Conservation (phyloP, 2,113 vertebrate species). For the Salvelinus sp. region DNA sequence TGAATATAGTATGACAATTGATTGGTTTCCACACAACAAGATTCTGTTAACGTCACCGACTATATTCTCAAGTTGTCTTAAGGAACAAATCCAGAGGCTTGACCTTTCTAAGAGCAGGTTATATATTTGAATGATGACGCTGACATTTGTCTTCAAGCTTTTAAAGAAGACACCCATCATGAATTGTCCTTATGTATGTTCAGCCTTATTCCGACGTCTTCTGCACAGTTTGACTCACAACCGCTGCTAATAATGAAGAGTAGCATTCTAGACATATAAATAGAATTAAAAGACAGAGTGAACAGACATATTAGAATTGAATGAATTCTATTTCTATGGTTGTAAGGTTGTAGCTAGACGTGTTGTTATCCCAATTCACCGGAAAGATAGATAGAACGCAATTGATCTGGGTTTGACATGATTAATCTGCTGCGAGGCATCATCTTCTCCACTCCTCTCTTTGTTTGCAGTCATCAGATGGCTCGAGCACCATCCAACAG, state of each 20-base stretch:
- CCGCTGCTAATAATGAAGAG: too few relatives aligned
- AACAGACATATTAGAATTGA: not conserved
- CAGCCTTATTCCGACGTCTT: slow-evolving; percentile 20
- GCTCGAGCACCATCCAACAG: slow-evolving; percentile 35
- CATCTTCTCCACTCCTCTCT: slow-evolving; percentile 21
- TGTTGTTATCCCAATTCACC: slow-evolving; percentile 43
- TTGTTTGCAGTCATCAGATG: slow-evolving; percentile 44
- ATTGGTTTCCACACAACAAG: not conserved
- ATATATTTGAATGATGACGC: slow-evolving; percentile 53
- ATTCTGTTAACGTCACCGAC: slow-evolving; percentile 2
- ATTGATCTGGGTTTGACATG: slow-evolving; percentile 59
- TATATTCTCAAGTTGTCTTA: slow-evolving; percentile 1
- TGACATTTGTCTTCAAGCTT: slow-evolving; percentile 45
- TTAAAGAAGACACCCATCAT: slow-evolving; percentile 29
- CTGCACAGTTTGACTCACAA: not conserved
- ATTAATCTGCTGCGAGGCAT: slow-evolving; percentile 61
- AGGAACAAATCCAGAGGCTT: slow-evolving; percentile 26
- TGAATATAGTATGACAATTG: not conserved
- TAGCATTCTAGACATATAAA: too few relatives aligned
- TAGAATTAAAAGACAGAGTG: too few relatives aligned
- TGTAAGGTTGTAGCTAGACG: not conserved
- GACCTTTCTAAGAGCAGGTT: slow-evolving; percentile 49
- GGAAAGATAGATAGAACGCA: slow-evolving; percentile 41
- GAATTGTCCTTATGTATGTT: not conserved
- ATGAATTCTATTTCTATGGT: not conserved